Evolutionary conservation across 2,113 vertebrate genomes (phyloP).

Genomic region (Tretioscincus oriximinensis): DNA sequence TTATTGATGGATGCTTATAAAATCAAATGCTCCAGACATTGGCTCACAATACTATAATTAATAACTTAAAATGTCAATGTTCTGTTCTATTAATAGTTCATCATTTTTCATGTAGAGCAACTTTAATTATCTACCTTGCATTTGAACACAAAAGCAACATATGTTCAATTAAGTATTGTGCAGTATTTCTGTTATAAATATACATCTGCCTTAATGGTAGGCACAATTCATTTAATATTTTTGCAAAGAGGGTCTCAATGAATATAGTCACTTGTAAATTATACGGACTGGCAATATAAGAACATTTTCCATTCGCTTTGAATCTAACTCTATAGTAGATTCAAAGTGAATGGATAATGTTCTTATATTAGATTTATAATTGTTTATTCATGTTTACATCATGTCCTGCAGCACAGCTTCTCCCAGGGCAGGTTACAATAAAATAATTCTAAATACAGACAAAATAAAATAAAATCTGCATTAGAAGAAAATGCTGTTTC

Average conservation of each 20-base stretch:
- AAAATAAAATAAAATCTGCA: no score
- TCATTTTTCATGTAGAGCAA: slow-evolving; percentile 38
- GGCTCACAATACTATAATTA: not conserved
- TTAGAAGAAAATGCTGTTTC: no score
- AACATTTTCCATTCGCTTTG: no score
- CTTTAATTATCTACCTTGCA: slow-evolving; percentile 22
- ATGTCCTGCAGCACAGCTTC: no score
- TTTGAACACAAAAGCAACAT: slow-evolving; percentile 22
- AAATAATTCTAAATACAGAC: no score
- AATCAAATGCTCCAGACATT: slow-evolving; percentile 21
- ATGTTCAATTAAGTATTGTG: slow-evolving; percentile 21
- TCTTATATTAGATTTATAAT: not conserved
- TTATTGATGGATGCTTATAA: slow-evolving; percentile 34
- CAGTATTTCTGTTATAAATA: slow-evolving; percentile 15
- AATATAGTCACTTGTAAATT: slow-evolving; percentile 35
- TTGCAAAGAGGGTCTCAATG: slow-evolving; percentile 18
- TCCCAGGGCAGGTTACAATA: no score
- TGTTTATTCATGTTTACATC: no score
- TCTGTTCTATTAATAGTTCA: slow-evolving; percentile 33
- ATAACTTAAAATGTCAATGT: not conserved
- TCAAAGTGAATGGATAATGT: not conserved
- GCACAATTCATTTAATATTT: slow-evolving; percentile 5
- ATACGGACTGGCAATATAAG: slow-evolving; percentile 10
- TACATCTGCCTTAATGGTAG: slow-evolving; percentile 17
- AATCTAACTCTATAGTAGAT: no score